A percentile compares a stretch with the other conserved stretches of the same genome.
Conservation (phyloP, 2,113 vertebrate genomes). For the Procavia capensis region DNA sequence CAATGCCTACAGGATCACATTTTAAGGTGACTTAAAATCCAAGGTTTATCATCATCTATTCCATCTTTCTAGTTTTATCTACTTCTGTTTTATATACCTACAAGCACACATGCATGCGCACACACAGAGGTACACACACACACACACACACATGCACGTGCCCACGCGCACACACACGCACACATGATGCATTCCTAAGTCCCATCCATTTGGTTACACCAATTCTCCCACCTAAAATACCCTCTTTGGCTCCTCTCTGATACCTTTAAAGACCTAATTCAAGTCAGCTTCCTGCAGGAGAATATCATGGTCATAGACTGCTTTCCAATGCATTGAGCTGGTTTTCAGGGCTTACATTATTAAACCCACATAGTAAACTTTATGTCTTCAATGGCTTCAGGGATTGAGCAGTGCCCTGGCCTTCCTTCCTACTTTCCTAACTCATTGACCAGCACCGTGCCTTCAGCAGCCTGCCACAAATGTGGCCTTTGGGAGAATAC, state of each 20-base stretch:
- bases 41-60: neutral
- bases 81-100: neutral
- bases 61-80: neutral
- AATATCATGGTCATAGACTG: neutral
- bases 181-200: neutral
- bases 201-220: neutral
- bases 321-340: neutral
- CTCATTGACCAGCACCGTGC: neutral
- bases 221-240: neutral
- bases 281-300: neutral
- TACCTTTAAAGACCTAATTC: neutral
- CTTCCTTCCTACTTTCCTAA: neutral
- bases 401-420: rapidly evolving
- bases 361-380: neutral
- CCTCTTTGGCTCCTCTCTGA: neutral
- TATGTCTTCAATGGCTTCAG: neutral
- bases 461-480: neutral
- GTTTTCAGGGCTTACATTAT: neutral
- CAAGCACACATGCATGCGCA: neutral
- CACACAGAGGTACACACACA: rapidly evolving
- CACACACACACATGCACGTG: neutral
- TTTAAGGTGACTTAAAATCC: slow-evolving; percentile 22
- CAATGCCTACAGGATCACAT: neutral
- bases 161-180: neutral
- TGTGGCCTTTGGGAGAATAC: slow-evolving; percentile 1